Evolutionary conservation across 2,888 invertebrate genomes (phyloP).

Genomic region (Pristionchus fissidentatus): DNA sequence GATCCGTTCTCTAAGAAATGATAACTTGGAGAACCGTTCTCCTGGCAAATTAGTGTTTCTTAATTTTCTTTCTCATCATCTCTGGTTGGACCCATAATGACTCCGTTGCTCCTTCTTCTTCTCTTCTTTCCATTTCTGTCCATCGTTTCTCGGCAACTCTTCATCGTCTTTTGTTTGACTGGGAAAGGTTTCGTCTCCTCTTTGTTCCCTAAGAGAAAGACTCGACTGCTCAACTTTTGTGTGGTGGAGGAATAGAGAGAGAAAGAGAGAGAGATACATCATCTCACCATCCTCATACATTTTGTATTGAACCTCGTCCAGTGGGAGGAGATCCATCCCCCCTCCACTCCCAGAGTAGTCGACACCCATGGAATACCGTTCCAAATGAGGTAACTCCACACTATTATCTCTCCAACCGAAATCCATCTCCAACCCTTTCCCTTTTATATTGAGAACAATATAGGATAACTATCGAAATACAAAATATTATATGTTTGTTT

Average conservation of each 20-base stretch:
- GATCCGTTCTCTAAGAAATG: too few relatives aligned
- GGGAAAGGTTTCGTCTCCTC: neutral
- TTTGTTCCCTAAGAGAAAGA: constrained; percentile 26
- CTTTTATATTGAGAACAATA: too few relatives aligned
- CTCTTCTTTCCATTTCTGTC: neutral
- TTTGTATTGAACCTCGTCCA: constrained; percentile 40
- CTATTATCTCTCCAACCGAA: neutral
- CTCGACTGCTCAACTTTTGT: neutral
- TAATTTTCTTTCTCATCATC: too few relatives aligned
- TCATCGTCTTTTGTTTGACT: neutral
- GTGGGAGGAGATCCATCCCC: neutral
- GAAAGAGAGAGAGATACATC: constrained; percentile 24
- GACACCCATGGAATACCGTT: neutral
- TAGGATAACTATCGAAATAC: too few relatives aligned
- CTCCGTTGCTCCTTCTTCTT: neutral
- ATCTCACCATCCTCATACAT: constrained; percentile 42
- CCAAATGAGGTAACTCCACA: neutral
- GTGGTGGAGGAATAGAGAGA: neutral
- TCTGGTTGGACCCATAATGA: too few relatives aligned
- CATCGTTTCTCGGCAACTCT: neutral
- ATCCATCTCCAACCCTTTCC: neutral
- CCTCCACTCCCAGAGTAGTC: constrained; percentile 17
- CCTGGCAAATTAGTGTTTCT: too few relatives aligned
- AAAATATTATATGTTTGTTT: too few relatives aligned
- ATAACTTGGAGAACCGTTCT: too few relatives aligned